Evolutionary conservation across 2,888 invertebrate species (phyloP), one percentile per base, ranked within the genome.

Genomic region (Myathropa florea): DNA sequence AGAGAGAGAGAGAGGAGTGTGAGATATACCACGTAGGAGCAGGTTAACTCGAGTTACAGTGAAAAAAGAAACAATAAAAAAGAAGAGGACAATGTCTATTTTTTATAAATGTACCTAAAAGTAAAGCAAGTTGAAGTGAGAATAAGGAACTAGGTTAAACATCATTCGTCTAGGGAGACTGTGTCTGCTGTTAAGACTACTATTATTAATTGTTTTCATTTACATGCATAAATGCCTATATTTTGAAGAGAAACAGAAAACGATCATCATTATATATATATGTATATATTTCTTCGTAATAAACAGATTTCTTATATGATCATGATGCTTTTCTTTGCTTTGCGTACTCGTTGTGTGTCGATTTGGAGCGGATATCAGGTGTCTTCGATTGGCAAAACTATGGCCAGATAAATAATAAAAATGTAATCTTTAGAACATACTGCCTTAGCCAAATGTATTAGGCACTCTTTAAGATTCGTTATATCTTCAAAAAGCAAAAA

Each of bases 71-170:
- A 70, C 30, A 46, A 57, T 33, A 59, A 59, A 30, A 4, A 68
- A 53, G 55, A 68, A 12, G 79, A 57, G 36, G 68, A 78, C 67
- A 46, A 78, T 82, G 85, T 82, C 73, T 83, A 86, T 78, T 86
- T 81, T 82, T 77, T 72, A 72, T 73, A 68, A 86, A 75, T 82
- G 85, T 85, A 86, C 82, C 82, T 86, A 61, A 82, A 77, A 57
- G 53, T 33, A 75, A 33, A 77, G 67, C 7, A n/a, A 70, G 63
- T 28, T 78, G 53, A 65, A 70, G 61, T 39, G 59, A 68, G 67
- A 75, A 24, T 73, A 60, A 46, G 53, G 59, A 64, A 70, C 23
- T 77, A 72, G 73, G 63, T 67, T 71, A 46, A 33, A 21, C 33
- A 67, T 64, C 36, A 21, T 81, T 75, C 14, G 14, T 75, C 33